Base-by-base conservation (phyloP, 2,113 vertebrate species). In the Cyanoderma ruficeps region DNA sequence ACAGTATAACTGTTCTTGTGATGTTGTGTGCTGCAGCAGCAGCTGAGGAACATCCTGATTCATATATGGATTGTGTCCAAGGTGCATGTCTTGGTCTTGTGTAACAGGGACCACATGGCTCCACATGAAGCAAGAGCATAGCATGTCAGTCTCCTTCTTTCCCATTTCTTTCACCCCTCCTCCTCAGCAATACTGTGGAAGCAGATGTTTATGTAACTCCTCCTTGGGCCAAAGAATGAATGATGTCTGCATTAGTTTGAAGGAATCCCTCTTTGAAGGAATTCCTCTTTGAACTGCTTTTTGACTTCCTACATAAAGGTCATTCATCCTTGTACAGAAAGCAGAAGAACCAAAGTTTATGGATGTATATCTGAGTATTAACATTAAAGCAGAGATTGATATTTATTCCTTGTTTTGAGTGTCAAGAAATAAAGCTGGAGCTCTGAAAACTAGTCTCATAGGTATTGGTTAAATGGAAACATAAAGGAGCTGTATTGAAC, bases 11-110 rank as follows among this genome's bases (percentile, higher is more conserved):
- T 69, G n/a, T 33, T 79, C 50, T 39, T 76, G 46, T 19, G 49
- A 63, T 59, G 55, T 61, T 53, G 33, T 70, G 68, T 63, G 53
- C 55, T 59, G 33, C 42, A 88, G 35, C 59, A 93, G 63, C 88
- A 86, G 94, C 85, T 93, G 92, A 93, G 25, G 57, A 95, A 49
- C 71, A 61, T 77, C 94, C 71, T 83, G n/a, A 94, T 83, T 95
- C 55, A 59, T 67, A 18, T 42, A 77, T 90, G 91, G 85, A 90
- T 59, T 61, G 59, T 70, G 50, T 83, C 94, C 94, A 95, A 94
- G 60, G 72, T 96, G 94, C 52, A 71, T 70, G 82, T 84, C 80
- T 83, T 80, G 86, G 39, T 89, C 83, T 92, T 93, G 76, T 87
- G 80, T 87, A 93, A 92, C 80, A 92, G 52, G 27, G 80, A 60